These are phyloP conservation scores for Bimastos eiseni DNA, from an alignment of 2,888 invertebrate genomes.

Conservation along the genomic window DNA sequence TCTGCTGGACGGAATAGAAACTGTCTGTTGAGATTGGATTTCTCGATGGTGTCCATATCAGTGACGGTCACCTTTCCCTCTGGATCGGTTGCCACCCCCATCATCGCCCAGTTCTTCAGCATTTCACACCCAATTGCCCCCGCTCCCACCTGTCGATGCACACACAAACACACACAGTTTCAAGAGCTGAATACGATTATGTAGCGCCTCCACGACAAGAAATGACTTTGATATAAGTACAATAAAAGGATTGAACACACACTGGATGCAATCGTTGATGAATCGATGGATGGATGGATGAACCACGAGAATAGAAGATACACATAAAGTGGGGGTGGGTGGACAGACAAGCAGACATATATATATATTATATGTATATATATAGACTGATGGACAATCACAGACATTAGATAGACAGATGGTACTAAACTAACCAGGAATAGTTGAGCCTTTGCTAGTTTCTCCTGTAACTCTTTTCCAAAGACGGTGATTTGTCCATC, in stretches of 20 bases:
- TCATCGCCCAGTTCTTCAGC: constrained; percentile 96
- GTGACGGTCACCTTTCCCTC: constrained; percentile 79
- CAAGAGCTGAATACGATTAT: neutral
- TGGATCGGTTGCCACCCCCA: constrained; percentile 78
- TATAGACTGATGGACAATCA: neutral
- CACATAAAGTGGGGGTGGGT: no score
- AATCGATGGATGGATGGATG: neutral
- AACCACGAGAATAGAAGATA: neutral
- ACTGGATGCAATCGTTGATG: neutral
- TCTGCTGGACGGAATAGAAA: constrained; percentile 94
- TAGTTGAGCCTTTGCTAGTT: constrained; percentile 67
- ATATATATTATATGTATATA: neutral
- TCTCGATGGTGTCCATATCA: constrained; percentile 99
- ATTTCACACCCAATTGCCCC: constrained; percentile 84
- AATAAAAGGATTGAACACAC: neutral
- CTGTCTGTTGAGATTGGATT: constrained; percentile 96
- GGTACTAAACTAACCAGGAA: constrained; percentile 54
- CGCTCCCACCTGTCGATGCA: constrained; percentile 63
- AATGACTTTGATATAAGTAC: neutral
- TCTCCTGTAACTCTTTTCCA: constrained; percentile 85
- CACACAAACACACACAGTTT: neutral
- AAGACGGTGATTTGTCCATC: constrained; percentile 93
- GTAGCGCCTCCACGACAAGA: neutral
- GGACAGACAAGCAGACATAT: neutral
- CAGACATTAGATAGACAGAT: neutral